Evolutionary conservation across 1,140 invertebrate species (phyloP), one percentile per base, ranked within the genome.

Genomic region (Drosophila arawakana): DNA sequence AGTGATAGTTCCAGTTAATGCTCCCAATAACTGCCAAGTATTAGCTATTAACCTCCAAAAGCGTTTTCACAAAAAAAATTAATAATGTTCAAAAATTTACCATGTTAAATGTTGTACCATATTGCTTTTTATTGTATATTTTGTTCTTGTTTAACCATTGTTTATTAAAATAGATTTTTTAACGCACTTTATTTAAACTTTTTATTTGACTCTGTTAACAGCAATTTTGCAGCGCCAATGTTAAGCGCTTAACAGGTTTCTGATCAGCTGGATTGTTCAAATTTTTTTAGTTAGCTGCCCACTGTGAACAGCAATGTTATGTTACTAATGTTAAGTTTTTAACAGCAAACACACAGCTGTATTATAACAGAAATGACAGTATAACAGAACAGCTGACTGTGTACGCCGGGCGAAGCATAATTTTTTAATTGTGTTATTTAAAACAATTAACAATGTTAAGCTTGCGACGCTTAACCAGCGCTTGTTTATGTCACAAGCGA

Each of bases 381-480:
- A 30, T 30, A 43, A 0, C 9, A 44, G 0, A 61, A 67, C 63
- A 73, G 70, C 47, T 54, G 34, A 70, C 2, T 18, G 13, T 6
- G 13, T 34, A 13, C 15, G 9, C n/a, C 35, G 58, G 21, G 66
- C n/a, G 37, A 6, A 54, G 7, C 25, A 37, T 44, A 39, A 25
- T 11, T 11, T 43, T 21, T 2, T n/a, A 3, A 30, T 10, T 15
- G 34, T 47, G 66, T 74, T 47, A 70, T 73, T 34, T 47, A 46
- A 55, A 60, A 60, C 25, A 18, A 11, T 15, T 21, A 44, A 43
- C 58, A 75, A 86, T 86, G 83, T 55, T 86, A n/a, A 72, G 57
- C 9, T 44, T 86, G 7, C 59, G 52, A 34, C 39, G 39, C 46
- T 18, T 54, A 21, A 30, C 73, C 6, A 43, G 41, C 21, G 59